Conservation (phyloP, 2,113 vertebrate species). For the Hassar affinis region DNA sequence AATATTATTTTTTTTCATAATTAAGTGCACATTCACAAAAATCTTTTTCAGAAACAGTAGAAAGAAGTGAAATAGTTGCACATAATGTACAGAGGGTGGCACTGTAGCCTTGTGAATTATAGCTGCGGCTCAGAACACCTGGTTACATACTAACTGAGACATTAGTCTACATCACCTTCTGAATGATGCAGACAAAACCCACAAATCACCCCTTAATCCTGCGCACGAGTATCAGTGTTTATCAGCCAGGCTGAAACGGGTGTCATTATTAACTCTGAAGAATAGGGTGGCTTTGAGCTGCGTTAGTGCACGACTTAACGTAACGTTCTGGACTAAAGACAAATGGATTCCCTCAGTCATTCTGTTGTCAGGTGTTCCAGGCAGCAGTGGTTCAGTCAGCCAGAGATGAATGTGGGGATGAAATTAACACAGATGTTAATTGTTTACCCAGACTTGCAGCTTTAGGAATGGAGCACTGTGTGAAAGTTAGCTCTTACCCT, state of each 20-base stretch:
- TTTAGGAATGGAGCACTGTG: not conserved
- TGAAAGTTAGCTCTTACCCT: not conserved
- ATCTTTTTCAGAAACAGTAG: not conserved
- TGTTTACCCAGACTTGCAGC: constrained; percentile 68
- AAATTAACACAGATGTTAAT: constrained; percentile 66
- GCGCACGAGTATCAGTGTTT: constrained; percentile 71
- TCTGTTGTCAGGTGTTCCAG: constrained; percentile 57
- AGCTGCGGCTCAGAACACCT: not conserved
- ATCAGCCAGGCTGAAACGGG: constrained; percentile 70
- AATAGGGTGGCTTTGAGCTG: constrained; percentile 66
- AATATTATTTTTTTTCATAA: not conserved
- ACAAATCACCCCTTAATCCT: constrained; percentile 71
- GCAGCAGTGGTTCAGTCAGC: not conserved
- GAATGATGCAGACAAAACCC: constrained; percentile 68
- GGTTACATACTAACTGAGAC: constrained; percentile 46
- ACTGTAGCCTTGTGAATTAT: constrained; percentile 47
- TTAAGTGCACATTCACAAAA: not conserved
- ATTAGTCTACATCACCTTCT: constrained; percentile 70
- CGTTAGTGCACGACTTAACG: constrained; percentile 62
- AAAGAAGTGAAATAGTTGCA: constrained; percentile 39
- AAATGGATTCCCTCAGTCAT: constrained; percentile 63
- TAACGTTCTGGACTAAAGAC: constrained; percentile 67
- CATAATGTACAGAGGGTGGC: constrained; percentile 62
- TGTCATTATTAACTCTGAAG: constrained; percentile 73
- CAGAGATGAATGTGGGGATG: not conserved